These are phyloP conservation scores for Cotesia vestalis DNA, from an alignment of 1,140 invertebrate species.

Conservation along the genomic window DNA sequence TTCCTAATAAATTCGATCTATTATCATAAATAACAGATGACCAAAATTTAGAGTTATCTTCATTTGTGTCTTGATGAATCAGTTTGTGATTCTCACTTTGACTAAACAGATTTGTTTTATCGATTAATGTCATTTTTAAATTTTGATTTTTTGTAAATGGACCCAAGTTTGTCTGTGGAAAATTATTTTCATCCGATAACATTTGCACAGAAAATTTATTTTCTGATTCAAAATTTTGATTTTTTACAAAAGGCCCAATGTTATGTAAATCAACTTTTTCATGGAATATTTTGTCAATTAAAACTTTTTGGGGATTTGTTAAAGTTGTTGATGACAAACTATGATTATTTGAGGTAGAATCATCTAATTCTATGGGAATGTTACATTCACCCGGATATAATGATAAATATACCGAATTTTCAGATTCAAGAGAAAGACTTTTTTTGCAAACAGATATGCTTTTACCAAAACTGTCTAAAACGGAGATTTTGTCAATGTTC, in stretches of 20 bases:
- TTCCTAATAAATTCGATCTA: slow-evolving; percentile 56
- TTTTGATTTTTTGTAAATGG: slow-evolving; percentile 61
- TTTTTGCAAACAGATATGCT: slow-evolving; percentile 82
- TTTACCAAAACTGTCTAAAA: slow-evolving; percentile 87
- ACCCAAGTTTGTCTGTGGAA: slow-evolving; percentile 51
- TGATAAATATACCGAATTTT: slow-evolving; percentile 74
- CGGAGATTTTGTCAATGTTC: slow-evolving; percentile 82
- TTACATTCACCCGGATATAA: slow-evolving; percentile 82
- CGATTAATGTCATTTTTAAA: slow-evolving; percentile 33
- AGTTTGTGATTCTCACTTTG: slow-evolving; percentile 31
- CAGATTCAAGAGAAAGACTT: slow-evolving; percentile 78
- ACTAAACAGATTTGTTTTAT: slow-evolving; percentile 28
- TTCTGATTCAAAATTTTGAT: slow-evolving; percentile 51
- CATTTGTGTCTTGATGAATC: slow-evolving; percentile 15
- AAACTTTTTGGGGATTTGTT: slow-evolving; percentile 36
- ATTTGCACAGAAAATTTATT: slow-evolving; percentile 31
- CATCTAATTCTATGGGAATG: slow-evolving; percentile 57
- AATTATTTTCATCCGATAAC: slow-evolving; percentile 27
- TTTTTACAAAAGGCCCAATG: slow-evolving; percentile 55
- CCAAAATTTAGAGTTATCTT: slow-evolving; percentile 50
- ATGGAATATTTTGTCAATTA: slow-evolving; percentile 9
- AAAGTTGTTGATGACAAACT: slow-evolving; percentile 37
- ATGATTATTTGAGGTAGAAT: slow-evolving; percentile 33
- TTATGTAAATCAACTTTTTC: slow-evolving; percentile 17
- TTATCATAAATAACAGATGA: slow-evolving; percentile 55